Evolutionary conservation across 2,797 vertebrate genomes (phyloP).

Genomic region (Poeciliopsis turneri): DNA sequence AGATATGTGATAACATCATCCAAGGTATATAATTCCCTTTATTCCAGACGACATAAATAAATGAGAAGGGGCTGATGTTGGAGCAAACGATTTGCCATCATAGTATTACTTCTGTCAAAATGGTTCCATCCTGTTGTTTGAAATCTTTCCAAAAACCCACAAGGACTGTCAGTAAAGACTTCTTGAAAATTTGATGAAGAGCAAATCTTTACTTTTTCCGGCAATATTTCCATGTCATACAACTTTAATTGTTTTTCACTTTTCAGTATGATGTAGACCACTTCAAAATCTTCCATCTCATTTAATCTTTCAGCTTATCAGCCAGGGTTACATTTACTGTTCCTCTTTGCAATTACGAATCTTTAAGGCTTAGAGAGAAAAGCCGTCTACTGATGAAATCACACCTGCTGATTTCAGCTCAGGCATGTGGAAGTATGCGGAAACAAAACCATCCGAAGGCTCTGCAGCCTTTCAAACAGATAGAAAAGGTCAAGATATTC

Average conservation of each 20-base stretch:
- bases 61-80: too few relatives aligned
- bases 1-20: not conserved
- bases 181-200: conserved; percentile 29
- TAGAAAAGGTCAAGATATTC: conserved; percentile 59
- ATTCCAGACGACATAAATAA: too few relatives aligned
- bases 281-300: conserved; percentile 32
- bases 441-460: conserved; percentile 42
- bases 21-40: too few relatives aligned
- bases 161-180: conserved; percentile 13
- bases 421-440: not conserved
- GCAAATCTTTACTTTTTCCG: conserved; percentile 36
- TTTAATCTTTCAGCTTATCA: conserved; percentile 34
- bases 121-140: conserved; percentile 14
- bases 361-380: conserved; percentile 24
- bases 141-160: conserved; percentile 24
- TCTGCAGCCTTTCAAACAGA: conserved; percentile 29
- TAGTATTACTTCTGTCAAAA: not conserved
- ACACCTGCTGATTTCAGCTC: conserved; percentile 23
- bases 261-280: conserved; percentile 23
- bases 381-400: conserved; percentile 26
- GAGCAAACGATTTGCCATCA: not conserved
- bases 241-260: conserved; percentile 37
- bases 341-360: conserved; percentile 44
- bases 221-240: conserved; percentile 16
- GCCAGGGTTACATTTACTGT: conserved; percentile 21